phyloP scores from a whole-genome alignment of 1,140 invertebrate species.

The Aphaenogaster rudis region DNA sequence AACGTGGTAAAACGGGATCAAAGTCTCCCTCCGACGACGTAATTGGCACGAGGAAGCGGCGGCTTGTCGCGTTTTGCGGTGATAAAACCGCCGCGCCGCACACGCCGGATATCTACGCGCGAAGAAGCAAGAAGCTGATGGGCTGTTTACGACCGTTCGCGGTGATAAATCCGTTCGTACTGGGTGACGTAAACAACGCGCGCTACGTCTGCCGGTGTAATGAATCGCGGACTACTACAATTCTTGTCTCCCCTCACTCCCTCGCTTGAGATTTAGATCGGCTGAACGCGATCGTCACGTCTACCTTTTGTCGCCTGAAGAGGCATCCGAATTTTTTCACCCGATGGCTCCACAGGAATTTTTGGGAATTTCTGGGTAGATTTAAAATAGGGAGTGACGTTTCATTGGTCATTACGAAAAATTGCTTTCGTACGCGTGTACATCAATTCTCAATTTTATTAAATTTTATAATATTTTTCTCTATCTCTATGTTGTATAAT shows the following conservation, averaged over 20 bases:
- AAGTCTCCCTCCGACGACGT: neutral
- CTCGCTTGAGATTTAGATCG: neutral
- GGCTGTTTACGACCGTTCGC: constrained; percentile 54
- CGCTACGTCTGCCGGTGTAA: constrained; percentile 24
- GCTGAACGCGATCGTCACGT: neutral
- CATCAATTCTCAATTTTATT: neutral
- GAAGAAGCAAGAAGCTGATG: constrained; percentile 65
- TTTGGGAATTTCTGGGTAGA: neutral
- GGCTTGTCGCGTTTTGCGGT: constrained; percentile 34
- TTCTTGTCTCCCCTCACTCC: neutral
- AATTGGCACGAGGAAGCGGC: constrained; percentile 44
- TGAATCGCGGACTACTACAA: constrained; percentile 55
- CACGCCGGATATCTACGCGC: constrained; percentile 27
- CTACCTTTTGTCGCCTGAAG: neutral
- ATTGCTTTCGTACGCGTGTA: neutral
- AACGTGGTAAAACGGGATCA: constrained; percentile 29
- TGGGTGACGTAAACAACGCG: constrained; percentile 51
- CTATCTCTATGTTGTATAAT: neutral
- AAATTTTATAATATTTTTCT: neutral
- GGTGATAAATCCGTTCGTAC: constrained; percentile 53
- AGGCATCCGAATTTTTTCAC: neutral
- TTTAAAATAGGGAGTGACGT: neutral
- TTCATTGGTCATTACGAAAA: neutral
- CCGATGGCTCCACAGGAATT: neutral
- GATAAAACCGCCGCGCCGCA: constrained; percentile 26